Evolutionary conservation across 23 tunicate genomes (phyloP), one percentile per base, ranked within the genome.

Genomic region (Ciona savignyi): DNA sequence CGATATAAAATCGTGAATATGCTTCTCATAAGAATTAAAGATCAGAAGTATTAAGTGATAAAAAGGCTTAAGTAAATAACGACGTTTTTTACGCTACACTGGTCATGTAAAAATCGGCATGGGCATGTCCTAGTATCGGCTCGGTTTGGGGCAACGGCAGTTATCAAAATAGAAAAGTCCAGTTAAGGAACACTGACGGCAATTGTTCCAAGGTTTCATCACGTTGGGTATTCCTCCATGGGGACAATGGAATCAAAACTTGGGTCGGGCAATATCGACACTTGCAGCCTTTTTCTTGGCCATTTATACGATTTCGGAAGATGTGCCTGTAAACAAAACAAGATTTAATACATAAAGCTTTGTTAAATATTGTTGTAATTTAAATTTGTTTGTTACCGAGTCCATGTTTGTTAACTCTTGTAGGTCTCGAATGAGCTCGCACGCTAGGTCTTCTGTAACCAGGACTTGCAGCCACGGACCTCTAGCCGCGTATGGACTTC

Each of bases 401-500:
- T 42, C 56, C 11, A 42, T 42, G 56, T 15, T 42, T 42, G 56
- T 42, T 15, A 42, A 42, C 56, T 42, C 56, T 2, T 77, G 65
- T 26, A 88, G 62, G 51, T 88, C 87, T 29, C 80, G 70, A 15
- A 88, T 60, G 1, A 88, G 61, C 11, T 63, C 71, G 15, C 62
- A 68, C 0, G 87, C 87, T 25, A 88, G 67, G 66, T 88, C 83
- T 61, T 82, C 87, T 24, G 87, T 75, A 29, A 88, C 62, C 25
- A 88, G 70, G 28, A 88, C 84, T 73, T 88, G 96, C n/a, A 88
- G 79, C 96, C 96, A 88, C 33, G 87, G 70, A 6, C 96, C 96
- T 0, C 82, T 60, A 1, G 96, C 96, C 0, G 87, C 87, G 75
- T 70, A 88, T 0, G 96, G 96, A 21, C 70, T 73, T 66, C 81